phyloP scores from a whole-genome alignment of 2,113 vertebrate species.

The Antigone vipio region DNA sequence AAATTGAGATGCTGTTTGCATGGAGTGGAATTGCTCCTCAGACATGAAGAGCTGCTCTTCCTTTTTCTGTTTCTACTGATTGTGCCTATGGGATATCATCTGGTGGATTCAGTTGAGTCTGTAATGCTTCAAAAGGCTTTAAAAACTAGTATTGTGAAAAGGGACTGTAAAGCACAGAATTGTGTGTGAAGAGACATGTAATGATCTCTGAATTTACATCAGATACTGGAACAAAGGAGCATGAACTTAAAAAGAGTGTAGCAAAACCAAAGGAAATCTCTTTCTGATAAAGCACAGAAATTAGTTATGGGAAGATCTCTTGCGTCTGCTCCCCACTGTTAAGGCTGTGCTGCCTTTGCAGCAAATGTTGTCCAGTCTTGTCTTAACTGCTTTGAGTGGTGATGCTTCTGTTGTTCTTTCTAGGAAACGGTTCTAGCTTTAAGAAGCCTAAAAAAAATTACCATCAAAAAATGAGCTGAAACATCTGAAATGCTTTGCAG shows the following conservation, averaged over 20 bases:
- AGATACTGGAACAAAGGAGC: background rate
- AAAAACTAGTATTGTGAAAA: background rate
- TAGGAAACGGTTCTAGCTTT: background rate
- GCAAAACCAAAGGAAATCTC: background rate
- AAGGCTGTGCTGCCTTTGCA: background rate
- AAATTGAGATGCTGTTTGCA: background rate
- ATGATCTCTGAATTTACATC: background rate
- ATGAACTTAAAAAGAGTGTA: background rate
- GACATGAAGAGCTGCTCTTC: background rate
- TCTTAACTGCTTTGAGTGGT: background rate
- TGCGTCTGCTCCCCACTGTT: background rate
- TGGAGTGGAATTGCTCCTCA: background rate
- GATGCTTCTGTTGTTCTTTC: background rate
- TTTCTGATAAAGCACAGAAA: background rate
- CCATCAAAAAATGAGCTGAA: background rate
- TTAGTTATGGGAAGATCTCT: background rate
- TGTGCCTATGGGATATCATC: background rate
- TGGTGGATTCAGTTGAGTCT: background rate
- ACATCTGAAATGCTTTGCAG: background rate
- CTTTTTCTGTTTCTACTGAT: background rate
- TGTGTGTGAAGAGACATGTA: background rate
- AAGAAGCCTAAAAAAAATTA: background rate
- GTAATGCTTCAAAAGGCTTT: background rate
- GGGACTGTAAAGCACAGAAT: background rate
- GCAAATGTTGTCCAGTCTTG: background rate